phyloP scores from a whole-genome alignment of 2,888 invertebrate genomes.

The Andrena hattorfiana region DNA sequence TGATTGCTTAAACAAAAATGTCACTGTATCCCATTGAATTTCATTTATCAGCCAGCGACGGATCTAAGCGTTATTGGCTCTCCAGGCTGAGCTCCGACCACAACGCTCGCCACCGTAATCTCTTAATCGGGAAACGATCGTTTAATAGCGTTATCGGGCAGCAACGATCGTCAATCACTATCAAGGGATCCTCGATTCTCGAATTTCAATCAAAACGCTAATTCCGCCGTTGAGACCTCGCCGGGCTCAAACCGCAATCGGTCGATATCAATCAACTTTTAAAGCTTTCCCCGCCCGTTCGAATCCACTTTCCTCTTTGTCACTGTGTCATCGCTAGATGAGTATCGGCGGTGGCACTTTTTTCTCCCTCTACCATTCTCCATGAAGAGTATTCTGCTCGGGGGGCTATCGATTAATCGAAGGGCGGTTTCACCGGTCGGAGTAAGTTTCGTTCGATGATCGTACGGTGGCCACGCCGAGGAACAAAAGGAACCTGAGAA shows the following conservation, averaged over 20 bases:
- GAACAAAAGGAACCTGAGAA: slow-evolving; percentile 42
- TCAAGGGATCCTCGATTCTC: slow-evolving; percentile 46
- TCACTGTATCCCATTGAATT: slow-evolving; percentile 11
- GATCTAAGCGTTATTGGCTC: not conserved
- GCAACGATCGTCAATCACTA: slow-evolving; percentile 20
- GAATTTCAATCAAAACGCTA: slow-evolving; percentile 74
- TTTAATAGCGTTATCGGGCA: slow-evolving; percentile 48
- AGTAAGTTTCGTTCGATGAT: slow-evolving; percentile 54
- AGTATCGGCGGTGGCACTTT: slow-evolving; percentile 58
- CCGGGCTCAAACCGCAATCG: slow-evolving; percentile 46
- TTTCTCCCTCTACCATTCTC: slow-evolving; percentile 25
- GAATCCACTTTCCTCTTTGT: slow-evolving; percentile 68
- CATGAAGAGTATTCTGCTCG: slow-evolving; percentile 28
- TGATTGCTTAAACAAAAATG: slow-evolving; percentile 4
- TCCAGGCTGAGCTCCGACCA: not conserved
- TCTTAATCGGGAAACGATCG: slow-evolving; percentile 39
- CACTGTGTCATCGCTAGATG: slow-evolving; percentile 55
- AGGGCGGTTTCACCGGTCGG: slow-evolving; percentile 41
- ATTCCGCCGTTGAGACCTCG: slow-evolving; percentile 55
- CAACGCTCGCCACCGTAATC: slow-evolving; percentile 25
- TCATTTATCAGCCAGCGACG: not conserved
- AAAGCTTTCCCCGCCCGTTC: slow-evolving; percentile 52
- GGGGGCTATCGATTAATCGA: slow-evolving; percentile 66
- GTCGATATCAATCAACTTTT: slow-evolving; percentile 74
- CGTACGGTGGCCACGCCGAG: slow-evolving; percentile 29